A percentile compares a stretch with the other conserved stretches of the same genome.
Conservation (phyloP, 2,888 invertebrate genomes). For the Melanophora roralis region DNA sequence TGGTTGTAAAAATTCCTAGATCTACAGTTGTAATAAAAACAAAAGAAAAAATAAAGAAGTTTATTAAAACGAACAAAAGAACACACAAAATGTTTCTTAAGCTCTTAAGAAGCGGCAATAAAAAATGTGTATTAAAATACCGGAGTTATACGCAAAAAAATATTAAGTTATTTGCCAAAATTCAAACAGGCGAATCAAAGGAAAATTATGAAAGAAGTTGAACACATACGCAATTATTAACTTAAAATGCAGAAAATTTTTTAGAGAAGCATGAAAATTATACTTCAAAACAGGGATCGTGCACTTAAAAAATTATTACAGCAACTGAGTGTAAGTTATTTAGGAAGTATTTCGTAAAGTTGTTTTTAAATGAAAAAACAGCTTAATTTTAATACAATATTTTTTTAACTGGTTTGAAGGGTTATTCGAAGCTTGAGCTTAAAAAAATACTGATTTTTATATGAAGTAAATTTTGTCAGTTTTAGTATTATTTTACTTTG, state of each 20-base stretch:
- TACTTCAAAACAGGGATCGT: too few relatives aligned
- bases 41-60: constrained; percentile 8
- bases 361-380: too few relatives aligned
- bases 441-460: too few relatives aligned
- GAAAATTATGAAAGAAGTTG: not conserved
- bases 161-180: not conserved
- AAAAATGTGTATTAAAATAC: not conserved
- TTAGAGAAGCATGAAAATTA: too few relatives aligned
- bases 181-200: not conserved
- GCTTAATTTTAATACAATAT: too few relatives aligned
- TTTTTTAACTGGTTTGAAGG: too few relatives aligned
- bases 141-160: not conserved
- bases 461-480: too few relatives aligned
- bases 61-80: constrained; percentile 21
- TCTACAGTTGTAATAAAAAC: constrained; percentile 3
- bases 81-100: not conserved
- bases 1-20: not conserved
- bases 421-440: too few relatives aligned
- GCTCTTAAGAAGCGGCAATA: not conserved
- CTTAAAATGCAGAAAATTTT: not conserved
- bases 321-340: too few relatives aligned
- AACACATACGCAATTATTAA: not conserved
- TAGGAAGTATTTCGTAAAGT: too few relatives aligned
- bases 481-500: too few relatives aligned
- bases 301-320: too few relatives aligned